Percentiles rank a stretch among this genome's conserved stretches.
Evolutionary conservation across 2,888 invertebrate genomes (phyloP).

Genomic region (Drosophila macrospina): DNA sequence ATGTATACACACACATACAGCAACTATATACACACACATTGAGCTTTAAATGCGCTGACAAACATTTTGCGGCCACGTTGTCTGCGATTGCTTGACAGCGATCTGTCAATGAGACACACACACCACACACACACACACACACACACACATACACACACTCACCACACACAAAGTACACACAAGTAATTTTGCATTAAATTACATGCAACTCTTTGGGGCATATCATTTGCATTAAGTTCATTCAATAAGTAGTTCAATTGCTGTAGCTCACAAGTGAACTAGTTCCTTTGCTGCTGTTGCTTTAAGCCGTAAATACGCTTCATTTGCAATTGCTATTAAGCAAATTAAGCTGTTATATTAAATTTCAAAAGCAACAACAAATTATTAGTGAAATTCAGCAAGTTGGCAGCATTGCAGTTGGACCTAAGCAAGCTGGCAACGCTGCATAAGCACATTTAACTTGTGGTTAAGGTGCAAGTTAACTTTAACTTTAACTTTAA

Average conservation of each 20-base stretch:
- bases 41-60: slow-evolving; percentile 38
- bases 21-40: neutral
- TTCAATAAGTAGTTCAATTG: slow-evolving; percentile 7
- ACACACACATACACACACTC: slow-evolving; percentile 4
- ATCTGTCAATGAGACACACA: slow-evolving; percentile 45
- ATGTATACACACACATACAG: neutral
- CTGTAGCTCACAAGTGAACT: neutral
- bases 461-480: neutral
- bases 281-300: neutral
- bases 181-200: slow-evolving; percentile 57
- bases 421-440: neutral
- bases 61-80: slow-evolving; percentile 51
- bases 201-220: slow-evolving; percentile 23
- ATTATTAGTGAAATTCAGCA: neutral
- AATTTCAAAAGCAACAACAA: too few species aligned
- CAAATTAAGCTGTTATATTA: too few species aligned
- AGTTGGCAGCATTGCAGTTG: neutral
- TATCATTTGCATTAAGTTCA: slow-evolving; percentile 37
- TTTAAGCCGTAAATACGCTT: too few species aligned
- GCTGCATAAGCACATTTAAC: neutral
- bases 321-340: too few species aligned
- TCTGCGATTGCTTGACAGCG: slow-evolving; percentile 59
- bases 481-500: too few species aligned
- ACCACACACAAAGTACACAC: slow-evolving; percentile 43
- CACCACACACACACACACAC: slow-evolving; percentile 18